phyloP scores from a whole-genome alignment of 2,113 vertebrate genomes.

The Neoarius graeffei region DNA sequence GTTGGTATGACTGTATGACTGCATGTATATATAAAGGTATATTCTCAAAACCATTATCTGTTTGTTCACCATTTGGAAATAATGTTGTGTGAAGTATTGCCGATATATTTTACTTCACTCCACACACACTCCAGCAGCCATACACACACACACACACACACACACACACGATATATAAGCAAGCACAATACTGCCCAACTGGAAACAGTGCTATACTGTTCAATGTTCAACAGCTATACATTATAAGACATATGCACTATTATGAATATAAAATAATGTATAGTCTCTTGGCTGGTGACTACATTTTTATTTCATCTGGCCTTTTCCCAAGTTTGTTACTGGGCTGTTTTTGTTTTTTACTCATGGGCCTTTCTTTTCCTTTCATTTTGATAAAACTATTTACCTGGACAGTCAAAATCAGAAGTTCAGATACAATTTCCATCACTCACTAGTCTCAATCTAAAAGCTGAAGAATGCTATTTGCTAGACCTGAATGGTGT shows the following conservation, averaged over 20 bases:
- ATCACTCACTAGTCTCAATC: background rate
- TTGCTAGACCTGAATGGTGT: background rate
- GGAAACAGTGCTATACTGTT: constrained; percentile 52
- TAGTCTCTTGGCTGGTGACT: constrained; percentile 28
- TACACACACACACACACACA: background rate
- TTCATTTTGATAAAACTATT: background rate
- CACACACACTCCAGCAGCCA: background rate
- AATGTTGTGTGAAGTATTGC: constrained; percentile 46
- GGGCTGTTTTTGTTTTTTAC: background rate
- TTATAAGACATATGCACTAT: constrained; percentile 57
- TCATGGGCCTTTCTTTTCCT: background rate
- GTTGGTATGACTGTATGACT: constrained; percentile 43
- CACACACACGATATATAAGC: background rate
- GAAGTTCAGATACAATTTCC: background rate
- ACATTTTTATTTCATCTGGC: constrained; percentile 13
- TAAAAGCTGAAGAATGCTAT: background rate
- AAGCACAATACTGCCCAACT: constrained; percentile 58
- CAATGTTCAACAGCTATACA: constrained; percentile 43
- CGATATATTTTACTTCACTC: constrained; percentile 45
- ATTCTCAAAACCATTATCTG: constrained; percentile 62
- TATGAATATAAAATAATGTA: constrained; percentile 56
- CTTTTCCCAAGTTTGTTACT: background rate
- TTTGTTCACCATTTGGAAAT: constrained; percentile 45
- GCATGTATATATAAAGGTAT: constrained; percentile 64
- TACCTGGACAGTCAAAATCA: background rate